These are phyloP conservation scores for Epirrhoe tristata DNA, from an alignment of 2,888 invertebrate genomes.

Conservation along the genomic window DNA sequence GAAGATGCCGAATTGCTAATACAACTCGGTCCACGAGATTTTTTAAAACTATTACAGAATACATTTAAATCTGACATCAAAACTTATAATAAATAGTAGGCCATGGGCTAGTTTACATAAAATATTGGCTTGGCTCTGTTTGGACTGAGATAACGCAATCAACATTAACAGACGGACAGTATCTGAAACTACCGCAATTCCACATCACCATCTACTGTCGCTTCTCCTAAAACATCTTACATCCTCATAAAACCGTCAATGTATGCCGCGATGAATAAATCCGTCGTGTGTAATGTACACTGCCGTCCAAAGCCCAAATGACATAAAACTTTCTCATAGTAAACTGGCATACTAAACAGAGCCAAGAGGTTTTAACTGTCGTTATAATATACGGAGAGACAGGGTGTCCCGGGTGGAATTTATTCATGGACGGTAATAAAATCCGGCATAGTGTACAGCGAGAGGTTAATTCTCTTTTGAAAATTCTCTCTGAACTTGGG, in stretches of 20 bases:
- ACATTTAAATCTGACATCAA: conserved; percentile 5
- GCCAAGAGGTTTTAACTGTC: conserved; percentile 63
- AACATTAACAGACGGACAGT: conserved; percentile 31
- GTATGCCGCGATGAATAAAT: conserved; percentile 18
- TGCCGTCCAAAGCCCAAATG: conserved; percentile 49
- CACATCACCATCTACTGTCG: conserved; percentile 34
- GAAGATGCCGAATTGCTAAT: too few species aligned
- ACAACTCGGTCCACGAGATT: too few species aligned
- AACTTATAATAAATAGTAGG: neutral
- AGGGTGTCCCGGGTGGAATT: conserved; percentile 69
- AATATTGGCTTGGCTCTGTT: conserved; percentile 28
- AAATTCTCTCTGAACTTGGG: conserved; percentile 54
- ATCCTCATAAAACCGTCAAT: conserved; percentile 25
- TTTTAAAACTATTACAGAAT: neutral
- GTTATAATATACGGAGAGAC: conserved; percentile 74
- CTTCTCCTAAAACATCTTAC: conserved; percentile 34
- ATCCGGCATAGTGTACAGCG: conserved; percentile 70
- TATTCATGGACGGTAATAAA: conserved; percentile 82
- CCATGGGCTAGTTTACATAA: conserved; percentile 21
- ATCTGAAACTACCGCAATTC: conserved; percentile 32
- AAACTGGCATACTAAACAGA: conserved; percentile 62
- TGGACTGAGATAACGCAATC: conserved; percentile 35
- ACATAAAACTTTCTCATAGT: conserved; percentile 54
- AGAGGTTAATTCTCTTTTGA: conserved; percentile 71
- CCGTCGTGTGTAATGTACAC: conserved; percentile 47